These are phyloP conservation scores for Paedocypris micromegethes DNA, from an alignment of 2,797 vertebrate genomes.

Conservation along the genomic window DNA sequence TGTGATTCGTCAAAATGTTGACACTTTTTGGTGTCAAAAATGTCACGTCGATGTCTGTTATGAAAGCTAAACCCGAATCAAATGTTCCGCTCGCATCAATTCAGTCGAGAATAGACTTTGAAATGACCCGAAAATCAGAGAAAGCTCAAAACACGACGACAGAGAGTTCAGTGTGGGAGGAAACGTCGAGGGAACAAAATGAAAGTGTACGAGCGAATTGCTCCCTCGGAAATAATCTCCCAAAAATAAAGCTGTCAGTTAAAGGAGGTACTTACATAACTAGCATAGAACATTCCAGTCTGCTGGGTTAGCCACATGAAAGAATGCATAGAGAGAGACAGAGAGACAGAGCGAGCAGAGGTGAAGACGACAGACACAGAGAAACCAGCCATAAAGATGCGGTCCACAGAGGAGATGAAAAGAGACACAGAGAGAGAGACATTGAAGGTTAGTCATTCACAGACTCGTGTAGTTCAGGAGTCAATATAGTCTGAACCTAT, in stretches of 20 bases:
- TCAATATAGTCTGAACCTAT: neutral
- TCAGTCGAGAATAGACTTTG: no score
- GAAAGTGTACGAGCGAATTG: constrained; percentile 1
- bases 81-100: no score
- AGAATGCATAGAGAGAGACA: constrained; percentile 50
- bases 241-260: constrained; percentile 26
- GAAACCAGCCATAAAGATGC: constrained; percentile 52
- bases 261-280: constrained; percentile 81
- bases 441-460: constrained; percentile 36
- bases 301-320: constrained; percentile 68
- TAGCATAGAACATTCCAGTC: constrained; percentile 89
- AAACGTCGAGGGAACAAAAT: neutral
- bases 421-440: constrained; percentile 38
- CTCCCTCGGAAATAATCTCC: constrained; percentile 7
- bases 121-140: no score
- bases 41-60: no score
- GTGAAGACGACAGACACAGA: constrained; percentile 42
- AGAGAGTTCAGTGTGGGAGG: neutral
- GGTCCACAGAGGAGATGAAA: constrained; percentile 42
- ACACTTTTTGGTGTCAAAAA: no score
- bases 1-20: no score
- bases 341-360: constrained; percentile 20
- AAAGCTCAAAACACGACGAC: neutral
- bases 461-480: constrained; percentile 11
- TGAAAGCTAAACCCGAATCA: no score